Evolutionary conservation across 1,140 invertebrate genomes (phyloP), one percentile per base, ranked within the genome.

Genomic region (Aphidius ervi): DNA sequence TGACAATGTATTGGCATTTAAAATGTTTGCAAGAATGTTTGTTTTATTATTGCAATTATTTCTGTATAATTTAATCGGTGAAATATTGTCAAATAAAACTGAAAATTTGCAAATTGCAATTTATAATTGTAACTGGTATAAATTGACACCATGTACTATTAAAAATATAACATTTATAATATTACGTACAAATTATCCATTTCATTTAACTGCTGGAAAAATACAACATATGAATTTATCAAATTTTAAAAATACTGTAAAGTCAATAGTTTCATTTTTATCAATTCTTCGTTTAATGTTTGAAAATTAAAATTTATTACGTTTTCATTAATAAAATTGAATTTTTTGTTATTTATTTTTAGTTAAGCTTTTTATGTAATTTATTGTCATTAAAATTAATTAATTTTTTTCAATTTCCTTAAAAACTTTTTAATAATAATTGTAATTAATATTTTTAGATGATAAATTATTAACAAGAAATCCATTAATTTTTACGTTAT

Each of bases 161-260:
- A 58, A 47, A 55, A 59, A 62, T 65, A 39, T 62, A 5, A 31
- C 45, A 55, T 62, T 65, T 31, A 53, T 65, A 10, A 62, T 65
- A 40, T 43, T 57, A 41, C 52, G 59, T 49, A 62, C 42, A 23
- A 59, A 59, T 52, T 45, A 61, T 42, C 10, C 57, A 5, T 65
- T 65, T 43, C 40, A 62, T 62, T 55, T 65, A 6, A 65, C 63
- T 31, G 63, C 59, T 16, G 63, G 59, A 23, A 62, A 65, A 65
- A 46, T 65, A 50, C 56, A 39, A 49, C 5, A 41, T 16, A 61
- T 62, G 60, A 61, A 65, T 56, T 46, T 59, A 20, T 23, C 47
- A 10, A 62, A 47, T 57, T 65, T 65, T 46, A 56, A 50, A 47
- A 48, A 42, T 49, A 58, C 62, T 46, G 54, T 62, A 5, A 65